Evolutionary conservation across 2,888 invertebrate species (phyloP), one percentile per base, ranked within the genome.

Genomic region (Pyrgus malvae): DNA sequence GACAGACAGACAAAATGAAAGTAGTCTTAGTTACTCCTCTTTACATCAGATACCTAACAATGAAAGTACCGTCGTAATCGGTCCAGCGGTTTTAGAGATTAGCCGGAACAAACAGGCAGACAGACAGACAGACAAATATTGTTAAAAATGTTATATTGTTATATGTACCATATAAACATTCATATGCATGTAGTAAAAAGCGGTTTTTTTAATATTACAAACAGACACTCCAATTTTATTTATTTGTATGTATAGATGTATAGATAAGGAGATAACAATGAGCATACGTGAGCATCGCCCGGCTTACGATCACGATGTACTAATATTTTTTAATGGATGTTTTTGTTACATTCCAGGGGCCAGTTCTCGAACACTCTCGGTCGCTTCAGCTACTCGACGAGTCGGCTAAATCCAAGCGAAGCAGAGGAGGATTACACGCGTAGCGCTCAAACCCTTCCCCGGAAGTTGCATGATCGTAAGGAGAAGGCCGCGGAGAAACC

Each of bases 341-440:
- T 68, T 72, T 74, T 77, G 80, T 72, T 89, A 59, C 33, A 51
- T 84, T 93, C 63, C 92, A 94, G 94, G 85, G 92, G 92, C 63
- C 93, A 93, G 74, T 93, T 92, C 75, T 92, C 93, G 68, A 95
- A 94, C 68, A 96, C 96, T 29, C 90, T 96, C 69, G 96, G 96
- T 58, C 93, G 96, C 63, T 94, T 95, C 86, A 96, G 95, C 90
- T 96, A 96, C 83, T 95, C 95, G 16, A 94, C 95, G 42, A 93
- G 95, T 75, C 93, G 95, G 58, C 82, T 95, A 67, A 91, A 92
- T 63, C 82, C 93, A 81, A 83, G 79, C 80, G 87, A 85, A 63
- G 66, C 79, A 2, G 86, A 88, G 56, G 90, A 91, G 69, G 90
- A 92, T 49, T 87, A 91, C 65, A 83, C 91, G 57, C 86, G 94